phyloP scores from a whole-genome alignment of 2,888 invertebrate genomes.

The Nineta flava region DNA sequence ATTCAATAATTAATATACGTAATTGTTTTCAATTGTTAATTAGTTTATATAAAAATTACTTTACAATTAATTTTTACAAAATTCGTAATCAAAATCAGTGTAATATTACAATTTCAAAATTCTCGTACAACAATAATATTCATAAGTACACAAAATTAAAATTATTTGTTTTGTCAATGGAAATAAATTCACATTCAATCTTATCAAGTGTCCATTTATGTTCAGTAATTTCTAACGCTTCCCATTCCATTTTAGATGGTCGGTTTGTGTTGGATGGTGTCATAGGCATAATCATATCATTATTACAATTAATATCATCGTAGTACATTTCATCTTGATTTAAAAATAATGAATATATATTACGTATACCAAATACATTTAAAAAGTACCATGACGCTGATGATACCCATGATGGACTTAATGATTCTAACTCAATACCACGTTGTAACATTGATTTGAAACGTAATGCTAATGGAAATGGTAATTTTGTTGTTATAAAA shows the following conservation, averaged over 20 bases:
- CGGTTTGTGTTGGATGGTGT: conserved; percentile 90
- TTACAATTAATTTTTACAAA: too few relatives aligned
- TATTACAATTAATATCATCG: neutral
- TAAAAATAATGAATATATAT: conserved; percentile 91
- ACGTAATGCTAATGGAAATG: conserved; percentile 91
- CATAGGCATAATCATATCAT: conserved; percentile 90
- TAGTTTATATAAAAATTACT: too few relatives aligned
- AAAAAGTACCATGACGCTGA: conserved; percentile 99
- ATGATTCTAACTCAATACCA: conserved; percentile 83
- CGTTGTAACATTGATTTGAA: conserved; percentile 99
- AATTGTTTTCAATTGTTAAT: too few relatives aligned
- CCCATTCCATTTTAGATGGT: conserved; percentile 99
- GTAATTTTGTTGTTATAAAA: conserved; percentile 97
- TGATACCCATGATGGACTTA: conserved; percentile 99
- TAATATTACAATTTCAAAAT: too few relatives aligned
- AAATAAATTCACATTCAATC: too few relatives aligned
- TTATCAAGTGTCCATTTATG: conserved; percentile 71
- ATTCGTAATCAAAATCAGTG: too few relatives aligned
- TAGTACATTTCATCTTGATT: conserved; percentile 43
- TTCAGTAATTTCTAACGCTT: conserved; percentile 90
- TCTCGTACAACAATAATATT: too few relatives aligned
- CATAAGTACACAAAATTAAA: too few relatives aligned
- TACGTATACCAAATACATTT: conserved; percentile 94
- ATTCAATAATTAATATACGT: too few relatives aligned
- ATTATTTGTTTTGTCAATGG: too few relatives aligned